Evolutionary conservation across 2,888 invertebrate species (phyloP).

Genomic region (Sesia apiformis): DNA sequence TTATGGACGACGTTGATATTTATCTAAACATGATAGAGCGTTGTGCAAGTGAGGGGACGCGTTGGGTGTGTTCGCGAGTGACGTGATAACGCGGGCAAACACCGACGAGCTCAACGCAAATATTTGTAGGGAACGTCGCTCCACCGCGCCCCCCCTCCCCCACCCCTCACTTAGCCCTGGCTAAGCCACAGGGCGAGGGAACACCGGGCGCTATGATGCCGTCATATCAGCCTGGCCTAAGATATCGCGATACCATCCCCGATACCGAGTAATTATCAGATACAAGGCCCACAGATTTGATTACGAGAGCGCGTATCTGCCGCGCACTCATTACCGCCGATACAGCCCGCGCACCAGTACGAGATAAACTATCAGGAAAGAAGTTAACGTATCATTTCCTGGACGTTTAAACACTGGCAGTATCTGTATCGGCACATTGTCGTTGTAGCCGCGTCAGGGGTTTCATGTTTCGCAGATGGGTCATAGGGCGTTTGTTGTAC

Average conservation of each 20-base stretch:
- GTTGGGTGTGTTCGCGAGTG: slow-evolving; percentile 39
- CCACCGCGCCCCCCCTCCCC: slow-evolving; percentile 10
- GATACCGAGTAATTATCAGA: slow-evolving; percentile 67
- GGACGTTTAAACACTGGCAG: slow-evolving; percentile 2
- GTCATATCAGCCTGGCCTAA: slow-evolving; percentile 34
- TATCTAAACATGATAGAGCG: background rate
- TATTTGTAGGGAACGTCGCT: slow-evolving; percentile 42
- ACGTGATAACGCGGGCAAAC: slow-evolving; percentile 53
- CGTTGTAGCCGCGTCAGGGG: slow-evolving; percentile 1
- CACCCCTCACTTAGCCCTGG: slow-evolving; percentile 7
- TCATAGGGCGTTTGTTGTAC: too few species aligned
- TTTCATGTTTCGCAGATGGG: background rate
- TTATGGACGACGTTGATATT: too few species aligned
- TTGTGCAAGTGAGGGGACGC: slow-evolving; percentile 14
- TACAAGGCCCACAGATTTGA: slow-evolving; percentile 61
- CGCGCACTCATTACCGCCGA: slow-evolving; percentile 35
- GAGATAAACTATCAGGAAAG: background rate
- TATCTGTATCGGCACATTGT: background rate
- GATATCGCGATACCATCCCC: slow-evolving; percentile 57
- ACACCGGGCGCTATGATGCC: slow-evolving; percentile 5
- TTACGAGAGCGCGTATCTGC: slow-evolving; percentile 53
- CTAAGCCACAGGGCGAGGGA: background rate
- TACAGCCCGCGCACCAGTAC: slow-evolving; percentile 17
- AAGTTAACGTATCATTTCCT: slow-evolving; percentile 12
- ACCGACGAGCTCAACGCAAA: slow-evolving; percentile 38